Conservation (phyloP, 2,888 invertebrate species). For the Eumerus sabulonum region DNA sequence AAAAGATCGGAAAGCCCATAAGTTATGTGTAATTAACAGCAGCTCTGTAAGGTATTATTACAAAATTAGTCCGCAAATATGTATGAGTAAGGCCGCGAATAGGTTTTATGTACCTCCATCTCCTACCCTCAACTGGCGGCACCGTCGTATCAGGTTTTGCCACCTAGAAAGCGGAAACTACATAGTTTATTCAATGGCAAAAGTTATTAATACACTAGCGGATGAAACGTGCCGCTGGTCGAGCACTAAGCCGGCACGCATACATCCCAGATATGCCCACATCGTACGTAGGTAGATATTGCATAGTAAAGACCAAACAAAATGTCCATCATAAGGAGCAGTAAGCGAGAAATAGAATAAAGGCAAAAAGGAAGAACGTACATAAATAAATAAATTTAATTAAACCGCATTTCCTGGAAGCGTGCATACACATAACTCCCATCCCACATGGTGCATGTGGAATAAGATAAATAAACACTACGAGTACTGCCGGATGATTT, state of each 20-base stretch:
- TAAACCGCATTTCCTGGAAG: constrained; percentile 54
- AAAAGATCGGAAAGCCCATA: too few relatives aligned
- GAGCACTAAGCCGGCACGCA: too few relatives aligned
- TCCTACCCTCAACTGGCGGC: too few relatives aligned
- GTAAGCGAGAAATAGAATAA: constrained; percentile 12
- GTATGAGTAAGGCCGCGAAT: neutral
- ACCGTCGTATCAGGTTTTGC: neutral
- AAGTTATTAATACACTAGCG: constrained; percentile 17
- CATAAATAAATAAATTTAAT: constrained; percentile 57
- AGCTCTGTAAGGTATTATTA: constrained; percentile 24
- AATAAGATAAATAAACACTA: constrained; percentile 14
- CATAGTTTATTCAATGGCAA: constrained; percentile 40
- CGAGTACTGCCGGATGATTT: neutral
- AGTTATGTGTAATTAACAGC: neutral
- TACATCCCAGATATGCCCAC: too few relatives aligned
- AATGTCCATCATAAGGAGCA: neutral
- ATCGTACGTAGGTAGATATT: too few relatives aligned
- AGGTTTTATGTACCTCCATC: constrained; percentile 7
- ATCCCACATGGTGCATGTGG: neutral
- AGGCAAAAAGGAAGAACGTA: constrained; percentile 9
- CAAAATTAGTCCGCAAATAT: constrained; percentile 42
- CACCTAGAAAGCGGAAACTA: constrained; percentile 42
- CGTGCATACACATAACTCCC: constrained; percentile 14
- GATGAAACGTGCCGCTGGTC: too few relatives aligned
- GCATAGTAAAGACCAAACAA: too few relatives aligned